phyloP scores from a whole-genome alignment of 2,113 vertebrate genomes.

The Vanacampus margaritifer region DNA sequence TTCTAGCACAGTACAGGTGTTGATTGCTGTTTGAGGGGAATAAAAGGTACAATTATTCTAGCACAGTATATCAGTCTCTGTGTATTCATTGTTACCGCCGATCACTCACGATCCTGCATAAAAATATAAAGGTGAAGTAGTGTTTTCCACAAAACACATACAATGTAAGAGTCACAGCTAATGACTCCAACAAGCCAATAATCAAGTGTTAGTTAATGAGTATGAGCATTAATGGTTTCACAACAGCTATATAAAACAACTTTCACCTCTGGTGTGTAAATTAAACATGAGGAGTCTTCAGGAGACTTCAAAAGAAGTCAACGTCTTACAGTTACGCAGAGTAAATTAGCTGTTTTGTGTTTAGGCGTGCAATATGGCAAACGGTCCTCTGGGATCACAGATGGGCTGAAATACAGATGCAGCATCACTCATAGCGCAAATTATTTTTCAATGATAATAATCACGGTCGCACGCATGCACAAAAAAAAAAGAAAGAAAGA shows the following conservation, averaged over 20 bases:
- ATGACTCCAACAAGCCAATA: neutral
- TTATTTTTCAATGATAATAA: neutral
- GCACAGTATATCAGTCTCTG: too few species aligned
- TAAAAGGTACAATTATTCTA: too few species aligned
- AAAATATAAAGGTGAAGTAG: too few species aligned
- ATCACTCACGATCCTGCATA: too few species aligned
- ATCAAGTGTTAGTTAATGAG: neutral
- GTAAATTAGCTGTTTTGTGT: slow-evolving; percentile 27
- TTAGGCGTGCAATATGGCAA: slow-evolving; percentile 12
- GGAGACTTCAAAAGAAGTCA: neutral
- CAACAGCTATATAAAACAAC: neutral
- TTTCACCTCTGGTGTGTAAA: neutral
- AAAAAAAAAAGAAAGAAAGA: too few species aligned
- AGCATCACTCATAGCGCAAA: neutral
- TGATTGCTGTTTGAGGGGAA: too few species aligned
- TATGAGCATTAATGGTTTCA: neutral
- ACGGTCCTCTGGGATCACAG: slow-evolving; percentile 28
- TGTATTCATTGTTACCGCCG: too few species aligned
- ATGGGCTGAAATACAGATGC: slow-evolving; percentile 26
- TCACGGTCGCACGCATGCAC: too few species aligned
- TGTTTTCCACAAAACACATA: too few species aligned
- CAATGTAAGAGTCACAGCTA: neutral
- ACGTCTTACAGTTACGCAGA: slow-evolving; percentile 22
- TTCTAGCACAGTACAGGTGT: too few species aligned
- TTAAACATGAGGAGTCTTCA: neutral